phyloP scores from a whole-genome alignment of 2,113 vertebrate genomes.

The Perca fluviatilis region DNA sequence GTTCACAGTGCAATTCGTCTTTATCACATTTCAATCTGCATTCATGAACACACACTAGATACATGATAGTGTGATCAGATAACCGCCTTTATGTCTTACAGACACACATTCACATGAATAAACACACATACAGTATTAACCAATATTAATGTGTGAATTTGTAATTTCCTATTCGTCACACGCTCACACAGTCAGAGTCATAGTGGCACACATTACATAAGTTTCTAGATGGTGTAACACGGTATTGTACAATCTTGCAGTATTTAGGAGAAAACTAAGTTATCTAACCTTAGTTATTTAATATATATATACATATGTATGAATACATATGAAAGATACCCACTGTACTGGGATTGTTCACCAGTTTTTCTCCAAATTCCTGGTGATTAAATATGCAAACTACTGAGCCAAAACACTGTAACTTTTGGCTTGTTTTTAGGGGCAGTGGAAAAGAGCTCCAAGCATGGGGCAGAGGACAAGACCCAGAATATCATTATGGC shows the following conservation, averaged over 20 bases:
- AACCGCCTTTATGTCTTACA: slow-evolving; percentile 23
- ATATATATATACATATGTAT: no score
- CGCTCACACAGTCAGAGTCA: neutral
- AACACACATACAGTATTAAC: neutral
- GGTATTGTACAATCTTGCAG: neutral
- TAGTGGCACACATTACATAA: neutral
- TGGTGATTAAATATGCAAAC: neutral
- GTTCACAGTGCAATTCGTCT: slow-evolving; percentile 56
- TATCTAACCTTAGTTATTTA: neutral
- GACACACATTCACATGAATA: neutral
- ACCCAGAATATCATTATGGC: slow-evolving; percentile 98
- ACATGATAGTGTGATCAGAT: slow-evolving; percentile 50
- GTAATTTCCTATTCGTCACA: neutral
- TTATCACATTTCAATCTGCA: slow-evolving; percentile 60
- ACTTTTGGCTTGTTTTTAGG: slow-evolving; percentile 79
- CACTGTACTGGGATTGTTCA: neutral
- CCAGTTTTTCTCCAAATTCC: neutral
- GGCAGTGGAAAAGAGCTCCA: slow-evolving; percentile 98
- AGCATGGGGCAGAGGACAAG: slow-evolving; percentile 97
- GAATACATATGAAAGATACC: neutral
- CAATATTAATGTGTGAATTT: neutral
- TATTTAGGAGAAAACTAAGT: neutral
- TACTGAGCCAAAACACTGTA: neutral
- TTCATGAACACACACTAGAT: slow-evolving; percentile 44
- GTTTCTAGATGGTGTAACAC: neutral